These are phyloP conservation scores for Vireo altiloquus DNA, from an alignment of 2,113 vertebrate genomes.

Conservation along the genomic window DNA sequence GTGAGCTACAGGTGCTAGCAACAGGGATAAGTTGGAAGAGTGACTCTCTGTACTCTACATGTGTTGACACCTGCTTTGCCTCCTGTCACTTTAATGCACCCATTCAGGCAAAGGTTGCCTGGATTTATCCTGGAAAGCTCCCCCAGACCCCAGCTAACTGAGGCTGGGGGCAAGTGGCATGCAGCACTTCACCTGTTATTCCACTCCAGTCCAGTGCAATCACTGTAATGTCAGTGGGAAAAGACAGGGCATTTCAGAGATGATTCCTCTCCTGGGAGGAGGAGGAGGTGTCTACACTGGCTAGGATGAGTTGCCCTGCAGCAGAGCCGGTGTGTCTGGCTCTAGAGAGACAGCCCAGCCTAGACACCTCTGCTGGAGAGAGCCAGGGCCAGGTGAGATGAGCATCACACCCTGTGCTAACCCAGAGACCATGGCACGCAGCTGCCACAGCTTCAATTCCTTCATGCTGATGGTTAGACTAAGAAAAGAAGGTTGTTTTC, in stretches of 20 bases:
- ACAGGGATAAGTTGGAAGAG: not conserved
- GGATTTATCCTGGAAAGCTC: not conserved
- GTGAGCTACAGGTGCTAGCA: not conserved
- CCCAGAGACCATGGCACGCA: not conserved
- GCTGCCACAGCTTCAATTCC: not conserved
- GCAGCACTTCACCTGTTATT: not conserved
- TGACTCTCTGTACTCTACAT: not conserved
- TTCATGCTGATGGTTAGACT: not conserved
- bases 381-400: not conserved
- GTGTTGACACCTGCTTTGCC: not conserved
- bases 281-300: not conserved
- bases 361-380: not conserved
- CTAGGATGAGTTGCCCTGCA: not conserved
- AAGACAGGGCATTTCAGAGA: not conserved
- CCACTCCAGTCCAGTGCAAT: not conserved
- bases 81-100: not conserved
- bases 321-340: not conserved
- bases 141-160: not conserved
- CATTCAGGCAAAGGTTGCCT: not conserved
- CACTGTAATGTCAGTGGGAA: not conserved
- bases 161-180: not conserved
- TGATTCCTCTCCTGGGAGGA: not conserved
- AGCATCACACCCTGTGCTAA: not conserved
- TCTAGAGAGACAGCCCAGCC: not conserved
- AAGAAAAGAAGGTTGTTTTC: not conserved